Evolutionary conservation across 2,113 vertebrate species (phyloP), one percentile per base, ranked within the genome.

Genomic region (Megaceryle maxima): DNA sequence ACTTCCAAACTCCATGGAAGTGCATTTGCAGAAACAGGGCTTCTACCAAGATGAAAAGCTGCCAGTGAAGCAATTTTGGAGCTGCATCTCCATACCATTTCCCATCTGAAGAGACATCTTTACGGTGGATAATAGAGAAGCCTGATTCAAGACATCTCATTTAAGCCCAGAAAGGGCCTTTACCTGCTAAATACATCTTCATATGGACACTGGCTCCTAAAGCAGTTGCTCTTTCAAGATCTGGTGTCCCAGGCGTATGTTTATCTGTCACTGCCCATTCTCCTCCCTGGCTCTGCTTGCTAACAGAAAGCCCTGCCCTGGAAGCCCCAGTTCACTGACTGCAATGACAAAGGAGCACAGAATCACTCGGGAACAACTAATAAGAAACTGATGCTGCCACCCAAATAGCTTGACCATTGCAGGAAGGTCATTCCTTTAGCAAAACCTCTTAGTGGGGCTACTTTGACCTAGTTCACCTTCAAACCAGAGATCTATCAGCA

Each of bases 231-330:
- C 5, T 33, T 56, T 63, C 76, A 59, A 60, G 64, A 10, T 48
- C 26, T 80, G 50, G 39, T 64, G 51, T 37, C 21, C 6, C 35
- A 73, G 48, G 28, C 9, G 2, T 1, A 3, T 41, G 43, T 95
- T 79, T 10, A 24, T 59, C 28, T 26, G 0, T 29, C 48, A 6
- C 37, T 55, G n/a, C 21, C 31, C 0, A 0, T 39, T 77, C 15
- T 92, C 17, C 33, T 56, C 35, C 39, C 31, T 44, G 5, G 6
- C 43, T 48, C n/a, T 74, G 43, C 63, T 26, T 62, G 33, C 29
- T 64, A 25, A 35, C 56, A 85, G 53, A 85, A 51, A 76, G 18
- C 14, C 29, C 56, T 91, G 84, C 13, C 56, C 87, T 90, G 48
- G 29, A 69, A 74, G 37, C 69, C 33, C 86, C 69, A 44, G 29